Conservation (phyloP, 2,888 invertebrate species). For the Caenorhabditis drosophilae region DNA sequence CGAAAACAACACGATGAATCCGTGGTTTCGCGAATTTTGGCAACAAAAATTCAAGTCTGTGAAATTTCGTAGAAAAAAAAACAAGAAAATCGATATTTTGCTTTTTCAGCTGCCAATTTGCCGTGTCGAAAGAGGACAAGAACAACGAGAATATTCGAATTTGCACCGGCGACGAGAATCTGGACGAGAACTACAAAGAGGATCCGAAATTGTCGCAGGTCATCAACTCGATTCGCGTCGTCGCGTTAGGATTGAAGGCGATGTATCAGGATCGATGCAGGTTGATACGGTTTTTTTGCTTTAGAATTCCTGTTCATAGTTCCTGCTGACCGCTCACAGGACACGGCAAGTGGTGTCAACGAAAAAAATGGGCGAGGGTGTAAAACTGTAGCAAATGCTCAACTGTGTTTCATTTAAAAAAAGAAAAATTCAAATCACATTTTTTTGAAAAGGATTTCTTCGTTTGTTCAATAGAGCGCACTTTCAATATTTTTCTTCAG, state of each 20-base stretch:
- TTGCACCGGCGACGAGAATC: conserved; percentile 64
- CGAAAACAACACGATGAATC: conserved; percentile 77
- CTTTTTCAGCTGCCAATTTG: conserved; percentile 68
- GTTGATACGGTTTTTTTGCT: no score
- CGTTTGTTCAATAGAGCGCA: not conserved
- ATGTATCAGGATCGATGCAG: conserved; percentile 77
- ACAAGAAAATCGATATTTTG: not conserved
- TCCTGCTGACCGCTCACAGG: no score
- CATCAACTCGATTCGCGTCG: conserved; percentile 80
- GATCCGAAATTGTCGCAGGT: conserved; percentile 83
- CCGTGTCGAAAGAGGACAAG: conserved; percentile 54
- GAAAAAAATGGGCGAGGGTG: no score
- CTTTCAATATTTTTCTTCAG: no score
- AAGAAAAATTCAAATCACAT: no score
- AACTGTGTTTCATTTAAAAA: no score
- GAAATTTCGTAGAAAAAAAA: not conserved
- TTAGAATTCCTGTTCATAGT: no score
- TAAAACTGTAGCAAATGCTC: no score
- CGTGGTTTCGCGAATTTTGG: conserved; percentile 82
- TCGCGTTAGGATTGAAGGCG: conserved; percentile 79
- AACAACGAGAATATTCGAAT: conserved; percentile 48
- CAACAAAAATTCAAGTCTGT: conserved; percentile 76
- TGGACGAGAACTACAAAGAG: conserved; percentile 65
- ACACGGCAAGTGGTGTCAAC: no score
- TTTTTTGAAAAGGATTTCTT: no score